Evolutionary conservation across 2,113 vertebrate genomes (phyloP), one percentile per base, ranked within the genome.

Genomic region (Corythornis cristatus): DNA sequence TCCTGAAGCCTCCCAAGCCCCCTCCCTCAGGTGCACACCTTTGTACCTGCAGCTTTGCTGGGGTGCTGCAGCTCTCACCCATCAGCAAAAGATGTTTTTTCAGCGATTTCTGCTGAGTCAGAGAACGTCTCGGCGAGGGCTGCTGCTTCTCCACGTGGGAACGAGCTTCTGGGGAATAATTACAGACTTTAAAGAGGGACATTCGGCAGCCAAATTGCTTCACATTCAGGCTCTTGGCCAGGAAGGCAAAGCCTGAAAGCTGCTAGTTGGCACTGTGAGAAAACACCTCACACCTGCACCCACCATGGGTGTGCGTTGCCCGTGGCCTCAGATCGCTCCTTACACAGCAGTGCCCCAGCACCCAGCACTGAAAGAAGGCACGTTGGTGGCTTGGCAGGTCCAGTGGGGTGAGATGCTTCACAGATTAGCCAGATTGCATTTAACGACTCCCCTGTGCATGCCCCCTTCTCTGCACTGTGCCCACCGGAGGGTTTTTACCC

Each of bases 101-200:
- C 37, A 65, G 71, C 0, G 0, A 6, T 82, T 94, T 79, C 81
- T 96, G 94, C 96, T 89, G 93, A 96, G 89, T 96, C 94, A 95
- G 91, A 92, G 83, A 66, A 92, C 5, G 46, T 45, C 89, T 72
- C 77, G 0, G 5, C 3, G 2, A 72, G 74, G 65, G 90, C 83
- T 64, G 77, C 90, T 64, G 86, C 95, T 87, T 35, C 83, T 86
- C 95, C 91, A 90, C 26, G 37, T 92, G 94, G 93, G 92, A 96
- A 96, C 1, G 3, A 0, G 31, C 78, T 93, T 9, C 90, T 73
- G 83, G 73, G 84, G 89, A 86, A 89, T 90, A 93, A 95, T 96
- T 89, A 66, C 66, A 40, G 51, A 87, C 54, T 91, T 96, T 76
- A 89, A 90, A 85, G 33, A 33, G 77, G 22, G 90, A 86, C 2